Evolutionary conservation across 2,113 vertebrate genomes (phyloP).

Genomic region (Mixornis gularis): DNA sequence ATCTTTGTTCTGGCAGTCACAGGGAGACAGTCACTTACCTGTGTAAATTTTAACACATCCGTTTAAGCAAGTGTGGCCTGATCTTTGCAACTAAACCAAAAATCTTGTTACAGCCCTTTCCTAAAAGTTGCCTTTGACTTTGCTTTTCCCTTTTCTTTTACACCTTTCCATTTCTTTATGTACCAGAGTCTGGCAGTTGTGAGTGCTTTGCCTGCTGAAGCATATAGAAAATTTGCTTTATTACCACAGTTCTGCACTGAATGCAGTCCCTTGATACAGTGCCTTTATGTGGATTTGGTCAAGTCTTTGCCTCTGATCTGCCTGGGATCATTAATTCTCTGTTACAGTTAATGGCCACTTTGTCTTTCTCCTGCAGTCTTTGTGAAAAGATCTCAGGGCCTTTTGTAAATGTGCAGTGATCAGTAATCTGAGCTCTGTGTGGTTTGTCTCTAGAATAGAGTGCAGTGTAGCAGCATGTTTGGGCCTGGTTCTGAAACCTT

Average conservation of each 20-base stretch:
- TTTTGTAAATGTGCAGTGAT: background rate
- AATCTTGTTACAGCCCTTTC: background rate
- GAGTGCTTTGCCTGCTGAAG: background rate
- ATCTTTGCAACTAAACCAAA: background rate
- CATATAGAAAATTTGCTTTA: background rate
- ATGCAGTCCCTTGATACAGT: background rate
- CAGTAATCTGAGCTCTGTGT: background rate
- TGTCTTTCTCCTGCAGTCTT: background rate
- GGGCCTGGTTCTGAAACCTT: background rate
- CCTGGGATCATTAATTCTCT: background rate
- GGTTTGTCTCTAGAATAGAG: background rate
- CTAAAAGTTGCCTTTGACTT: background rate
- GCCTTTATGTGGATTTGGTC: background rate
- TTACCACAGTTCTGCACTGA: background rate
- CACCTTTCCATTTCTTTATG: background rate
- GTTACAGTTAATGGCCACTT: background rate
- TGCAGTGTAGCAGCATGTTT: background rate
- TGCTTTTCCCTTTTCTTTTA: background rate
- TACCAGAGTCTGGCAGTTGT: background rate
- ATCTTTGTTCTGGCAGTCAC: background rate
- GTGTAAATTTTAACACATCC: background rate
- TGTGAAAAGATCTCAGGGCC: background rate
- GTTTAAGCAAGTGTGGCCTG: background rate
- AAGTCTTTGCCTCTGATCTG: slow-evolving; percentile 1
- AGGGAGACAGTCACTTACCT: background rate